Evolutionary conservation across 2,888 invertebrate species (phyloP).

Genomic region (Uropetala carovei): DNA sequence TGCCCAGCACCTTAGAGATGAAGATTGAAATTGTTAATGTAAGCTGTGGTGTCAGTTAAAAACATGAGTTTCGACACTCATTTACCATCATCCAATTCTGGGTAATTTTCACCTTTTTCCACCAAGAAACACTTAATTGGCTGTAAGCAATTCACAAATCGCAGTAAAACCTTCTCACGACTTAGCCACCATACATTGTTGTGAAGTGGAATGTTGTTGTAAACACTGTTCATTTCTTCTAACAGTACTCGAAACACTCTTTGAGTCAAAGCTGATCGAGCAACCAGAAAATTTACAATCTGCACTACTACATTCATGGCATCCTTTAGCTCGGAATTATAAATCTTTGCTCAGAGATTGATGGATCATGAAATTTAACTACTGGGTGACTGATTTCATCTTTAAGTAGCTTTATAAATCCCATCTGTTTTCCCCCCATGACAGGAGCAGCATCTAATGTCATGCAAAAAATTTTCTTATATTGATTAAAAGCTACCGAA

Average conservation of each 20-base stretch:
- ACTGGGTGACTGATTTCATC: neutral
- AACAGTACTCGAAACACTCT: constrained; percentile 68
- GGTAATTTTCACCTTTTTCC: constrained; percentile 65
- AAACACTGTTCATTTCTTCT: constrained; percentile 68
- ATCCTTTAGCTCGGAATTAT: neutral
- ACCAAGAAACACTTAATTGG: constrained; percentile 66
- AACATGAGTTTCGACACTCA: constrained; percentile 66
- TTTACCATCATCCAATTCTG: constrained; percentile 66
- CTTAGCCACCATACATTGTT: constrained; percentile 69
- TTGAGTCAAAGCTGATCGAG: constrained; percentile 68
- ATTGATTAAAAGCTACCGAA: no score
- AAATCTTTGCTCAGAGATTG: constrained; percentile 68
- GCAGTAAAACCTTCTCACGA: constrained; percentile 68
- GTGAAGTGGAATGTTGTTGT: constrained; percentile 68
- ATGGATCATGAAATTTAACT: constrained; percentile 66
- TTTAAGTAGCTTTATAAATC: neutral
- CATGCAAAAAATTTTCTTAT: neutral
- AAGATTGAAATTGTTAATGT: no score
- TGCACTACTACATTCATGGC: neutral
- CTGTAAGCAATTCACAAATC: constrained; percentile 67
- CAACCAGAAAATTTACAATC: constrained; percentile 68
- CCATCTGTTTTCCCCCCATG: neutral
- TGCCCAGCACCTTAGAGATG: neutral
- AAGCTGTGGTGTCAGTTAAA: neutral
- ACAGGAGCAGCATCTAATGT: neutral